These are phyloP conservation scores for Eudemis profundana DNA, from an alignment of 2,888 invertebrate genomes.

Conservation along the genomic window DNA sequence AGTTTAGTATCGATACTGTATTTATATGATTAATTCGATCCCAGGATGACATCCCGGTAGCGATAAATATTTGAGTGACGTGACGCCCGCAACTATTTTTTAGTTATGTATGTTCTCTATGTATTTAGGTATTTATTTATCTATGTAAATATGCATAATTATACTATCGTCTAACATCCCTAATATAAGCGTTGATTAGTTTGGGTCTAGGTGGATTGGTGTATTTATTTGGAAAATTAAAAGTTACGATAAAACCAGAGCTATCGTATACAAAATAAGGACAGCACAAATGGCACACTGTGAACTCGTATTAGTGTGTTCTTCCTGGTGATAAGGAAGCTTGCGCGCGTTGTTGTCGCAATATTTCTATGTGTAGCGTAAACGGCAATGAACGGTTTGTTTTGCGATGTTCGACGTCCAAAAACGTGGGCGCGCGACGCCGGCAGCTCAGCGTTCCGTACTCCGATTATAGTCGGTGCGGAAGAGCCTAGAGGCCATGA, in stretches of 20 bases:
- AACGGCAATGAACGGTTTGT: constrained; percentile 44
- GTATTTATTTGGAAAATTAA: background rate
- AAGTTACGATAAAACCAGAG: background rate
- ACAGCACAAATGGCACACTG: constrained; percentile 14
- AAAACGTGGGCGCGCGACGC: constrained; percentile 53
- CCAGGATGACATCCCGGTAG: too few relatives aligned
- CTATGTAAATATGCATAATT: too few relatives aligned
- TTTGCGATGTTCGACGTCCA: constrained; percentile 52
- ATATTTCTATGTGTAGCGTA: constrained; percentile 53
- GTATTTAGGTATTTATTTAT: too few relatives aligned
- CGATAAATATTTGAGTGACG: too few relatives aligned
- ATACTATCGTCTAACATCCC: too few relatives aligned
- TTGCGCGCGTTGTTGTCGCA: constrained; percentile 57
- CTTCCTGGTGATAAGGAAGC: constrained; percentile 76
- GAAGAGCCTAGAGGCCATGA: constrained; percentile 73
- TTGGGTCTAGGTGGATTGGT: too few relatives aligned
- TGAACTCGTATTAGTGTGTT: constrained; percentile 47
- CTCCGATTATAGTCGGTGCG: constrained; percentile 77
- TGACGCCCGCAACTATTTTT: too few relatives aligned
- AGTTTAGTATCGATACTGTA: too few relatives aligned
- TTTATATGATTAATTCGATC: too few relatives aligned
- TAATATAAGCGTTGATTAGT: too few relatives aligned
- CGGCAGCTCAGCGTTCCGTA: constrained; percentile 65
- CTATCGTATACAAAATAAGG: background rate
- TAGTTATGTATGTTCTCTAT: too few relatives aligned